A percentile compares a stretch with the other conserved stretches of the same genome.
phyloP scores from a whole-genome alignment of 2,797 vertebrate genomes.

The Calcarius lapponicus region DNA sequence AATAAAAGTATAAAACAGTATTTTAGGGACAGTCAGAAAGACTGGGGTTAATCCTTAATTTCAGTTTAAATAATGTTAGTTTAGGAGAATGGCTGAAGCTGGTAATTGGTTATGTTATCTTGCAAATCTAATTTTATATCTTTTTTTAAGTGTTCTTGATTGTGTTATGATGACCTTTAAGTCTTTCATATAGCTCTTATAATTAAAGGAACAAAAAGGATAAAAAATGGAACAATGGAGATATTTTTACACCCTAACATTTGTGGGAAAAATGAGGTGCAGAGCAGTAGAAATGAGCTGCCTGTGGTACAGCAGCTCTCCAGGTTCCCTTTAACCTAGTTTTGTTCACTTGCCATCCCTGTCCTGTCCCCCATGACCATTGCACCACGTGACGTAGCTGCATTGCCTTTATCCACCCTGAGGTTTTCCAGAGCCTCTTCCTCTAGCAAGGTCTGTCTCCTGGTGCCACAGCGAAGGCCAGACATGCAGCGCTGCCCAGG shows the following conservation, averaged over 20 bases:
- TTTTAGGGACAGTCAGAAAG: neutral
- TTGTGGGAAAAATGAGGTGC: neutral
- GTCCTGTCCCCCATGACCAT: rapidly evolving
- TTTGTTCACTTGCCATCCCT: neutral
- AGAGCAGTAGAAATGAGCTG: neutral
- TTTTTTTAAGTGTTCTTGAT: neutral
- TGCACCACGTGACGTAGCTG: rapidly evolving
- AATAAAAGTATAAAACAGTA: neutral
- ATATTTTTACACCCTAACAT: neutral
- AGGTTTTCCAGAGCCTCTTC: neutral
- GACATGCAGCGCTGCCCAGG: rapidly evolving
- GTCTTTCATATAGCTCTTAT: neutral
- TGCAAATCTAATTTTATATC: neutral
- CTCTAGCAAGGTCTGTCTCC: neutral
- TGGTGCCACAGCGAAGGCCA: rapidly evolving
- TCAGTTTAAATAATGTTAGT: neutral
- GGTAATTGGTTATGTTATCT: neutral
- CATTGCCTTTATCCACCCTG: neutral
- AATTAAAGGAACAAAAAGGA: neutral
- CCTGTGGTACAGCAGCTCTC: neutral
- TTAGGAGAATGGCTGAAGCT: neutral
- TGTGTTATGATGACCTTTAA: neutral
- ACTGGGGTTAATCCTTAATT: neutral
- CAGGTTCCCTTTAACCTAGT: neutral
- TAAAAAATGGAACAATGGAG: neutral